Base-by-base conservation (phyloP, 2,797 vertebrate species). In the Hemibagrus guttatus region DNA sequence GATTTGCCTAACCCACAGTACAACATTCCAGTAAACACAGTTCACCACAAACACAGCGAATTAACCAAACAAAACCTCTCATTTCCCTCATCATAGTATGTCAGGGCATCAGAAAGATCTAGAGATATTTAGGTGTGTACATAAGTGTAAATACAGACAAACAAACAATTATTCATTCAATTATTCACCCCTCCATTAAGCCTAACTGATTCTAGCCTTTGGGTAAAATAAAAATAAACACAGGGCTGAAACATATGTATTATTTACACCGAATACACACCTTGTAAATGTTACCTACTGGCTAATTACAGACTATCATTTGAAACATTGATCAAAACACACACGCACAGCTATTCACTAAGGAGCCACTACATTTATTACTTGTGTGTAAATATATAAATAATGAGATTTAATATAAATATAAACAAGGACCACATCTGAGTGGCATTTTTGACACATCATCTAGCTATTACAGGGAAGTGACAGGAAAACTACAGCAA, bases 1-100 rank as follows among this genome's bases (percentile, higher is more conserved):
- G 39, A 76, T 76, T 85, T 78, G 71, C 59, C 59, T 85, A 85
- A 61, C 54, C 84, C 84, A 85, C 84, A 66, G 35, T 64, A 52
- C 83, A 85, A 4, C 42, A 52, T 35, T 76, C 39, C 46, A 46
- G 26, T 23, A 75, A 75, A 63, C 14, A 11, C 14, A 49, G 17
- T 12, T 28, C 56, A 64, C 17, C 17, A 49, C 17, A 85, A 28
- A 35, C 39, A 66, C 4, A 2, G 31, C 0, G 13, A 16, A 54
- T 52, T 11, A 76, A 49, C 71, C 46, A 28, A 46, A 84, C 56
- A 76, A 76, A 76, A 23, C 21, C 72, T 54, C 12, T 76, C 31
- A 74, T 64, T 49, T 83, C 64, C n/a, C 28, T 28, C 28, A 35
- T 31, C 28, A 58, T 39, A 7, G 19, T 6, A 63, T 12, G 35